Evolutionary conservation across 2,888 invertebrate genomes (phyloP), one percentile per base, ranked within the genome.

Genomic region (Polylopha cassiicola): DNA sequence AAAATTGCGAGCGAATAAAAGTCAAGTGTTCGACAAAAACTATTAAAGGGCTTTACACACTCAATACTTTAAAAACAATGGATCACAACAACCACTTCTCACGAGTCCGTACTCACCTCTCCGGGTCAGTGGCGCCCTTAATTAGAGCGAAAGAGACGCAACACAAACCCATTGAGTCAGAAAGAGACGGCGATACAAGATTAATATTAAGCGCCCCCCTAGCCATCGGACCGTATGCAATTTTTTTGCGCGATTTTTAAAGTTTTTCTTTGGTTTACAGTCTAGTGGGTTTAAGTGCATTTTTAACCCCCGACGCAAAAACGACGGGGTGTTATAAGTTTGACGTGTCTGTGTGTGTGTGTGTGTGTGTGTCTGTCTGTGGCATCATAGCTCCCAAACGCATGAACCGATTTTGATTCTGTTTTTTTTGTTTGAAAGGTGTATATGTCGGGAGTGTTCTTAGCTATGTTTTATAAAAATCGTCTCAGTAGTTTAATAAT

Each of bases 121-220:
- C 61, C 69, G 75, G 76, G 79, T 76, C 79, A 73, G 72, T 61
- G 52, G 73, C 63, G 65, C 73, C 70, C 69, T 82, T 80, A 82
- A 82, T 81, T 82, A 80, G 49, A 46, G 62, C 37, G 24, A 58
- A 59, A 73, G 37, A 48, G 64, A 58, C 69, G 72, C 34, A 45
- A 24, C 5, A 43, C 18, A 37, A 37, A 20, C 8, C 20, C 4
- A 10, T 7, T 7, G 6, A 3, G 57, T 27, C 16, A 20, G 53
- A 74, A 48, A 54, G 76, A 65, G 74, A 72, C 18, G 50, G 45
- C 41, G 52, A 48, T 61, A 67, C 63, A 71, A n/a, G n/a, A n/a
- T n/a, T 73, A 72, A 61, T 73, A 71, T 66, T 71, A 72, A 69
- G 63, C n/a, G 70, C 72, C 71, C 78, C 76, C 78, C 72, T 70